phyloP scores from a whole-genome alignment of 2,797 vertebrate genomes.

The Sebastes steindachneri region DNA sequence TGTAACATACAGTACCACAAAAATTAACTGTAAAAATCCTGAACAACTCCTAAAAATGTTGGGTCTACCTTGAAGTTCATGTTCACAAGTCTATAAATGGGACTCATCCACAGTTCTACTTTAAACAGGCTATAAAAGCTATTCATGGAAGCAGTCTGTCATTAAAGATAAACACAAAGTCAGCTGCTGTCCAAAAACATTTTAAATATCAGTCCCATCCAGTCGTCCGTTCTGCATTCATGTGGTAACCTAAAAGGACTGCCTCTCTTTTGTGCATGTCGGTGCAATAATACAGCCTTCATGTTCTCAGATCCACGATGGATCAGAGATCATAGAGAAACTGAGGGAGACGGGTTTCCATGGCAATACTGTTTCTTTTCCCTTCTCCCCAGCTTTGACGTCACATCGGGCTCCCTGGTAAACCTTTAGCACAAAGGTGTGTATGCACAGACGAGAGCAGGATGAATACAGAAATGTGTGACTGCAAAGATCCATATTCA shows the following conservation, averaged over 20 bases:
- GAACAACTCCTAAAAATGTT: background rate
- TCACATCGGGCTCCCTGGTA: slow-evolving; percentile 70
- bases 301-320: slow-evolving; percentile 49
- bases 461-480: background rate
- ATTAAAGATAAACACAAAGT: slow-evolving; percentile 16
- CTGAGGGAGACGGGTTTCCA: slow-evolving; percentile 80
- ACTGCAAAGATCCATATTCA: slow-evolving; percentile 25
- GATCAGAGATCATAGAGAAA: slow-evolving; percentile 64
- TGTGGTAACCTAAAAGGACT: background rate
- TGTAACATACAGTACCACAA: background rate
- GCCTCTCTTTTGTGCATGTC: background rate
- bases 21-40: background rate
- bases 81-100: slow-evolving; percentile 21
- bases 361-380: slow-evolving; percentile 71
- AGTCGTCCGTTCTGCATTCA: background rate
- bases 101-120: background rate
- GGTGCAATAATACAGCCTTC: slow-evolving; percentile 30
- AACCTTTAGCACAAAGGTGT: slow-evolving; percentile 68
- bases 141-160: slow-evolving; percentile 14
- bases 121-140: slow-evolving; percentile 15
- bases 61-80: background rate
- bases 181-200: background rate
- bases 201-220: background rate
- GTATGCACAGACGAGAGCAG: slow-evolving; percentile 18
- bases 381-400: slow-evolving; percentile 62